phyloP scores from a whole-genome alignment of 2,888 invertebrate species.

The Noctua janthe region DNA sequence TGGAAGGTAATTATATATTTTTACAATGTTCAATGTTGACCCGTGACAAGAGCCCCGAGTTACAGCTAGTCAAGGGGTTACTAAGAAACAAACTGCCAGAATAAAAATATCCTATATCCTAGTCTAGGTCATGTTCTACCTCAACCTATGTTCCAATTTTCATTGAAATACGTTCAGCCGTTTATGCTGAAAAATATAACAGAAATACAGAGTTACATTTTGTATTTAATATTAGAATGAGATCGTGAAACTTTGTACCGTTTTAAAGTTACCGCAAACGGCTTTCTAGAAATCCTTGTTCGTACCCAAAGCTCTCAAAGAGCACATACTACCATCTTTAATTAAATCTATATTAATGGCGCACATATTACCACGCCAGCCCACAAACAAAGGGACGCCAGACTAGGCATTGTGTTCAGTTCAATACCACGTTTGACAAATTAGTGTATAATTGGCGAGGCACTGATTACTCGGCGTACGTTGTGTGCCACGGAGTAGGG shows the following conservation, averaged over 20 bases:
- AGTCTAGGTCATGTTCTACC: neutral
- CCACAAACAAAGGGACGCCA: slow-evolving; percentile 39
- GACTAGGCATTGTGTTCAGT: slow-evolving; percentile 40
- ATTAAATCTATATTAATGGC: slow-evolving; percentile 45
- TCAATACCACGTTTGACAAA: slow-evolving; percentile 50
- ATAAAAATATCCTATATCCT: neutral
- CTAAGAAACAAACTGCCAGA: neutral
- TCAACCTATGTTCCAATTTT: neutral
- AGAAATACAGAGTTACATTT: neutral
- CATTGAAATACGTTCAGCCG: neutral
- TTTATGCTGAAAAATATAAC: neutral
- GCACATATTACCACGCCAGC: slow-evolving; percentile 7
- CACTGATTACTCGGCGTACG: slow-evolving; percentile 38
- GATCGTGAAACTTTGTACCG: neutral
- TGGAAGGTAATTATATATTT: neutral
- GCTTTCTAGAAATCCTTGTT: neutral
- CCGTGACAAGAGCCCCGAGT: neutral
- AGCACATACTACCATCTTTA: slow-evolving; percentile 4
- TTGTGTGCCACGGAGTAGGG: slow-evolving; percentile 14
- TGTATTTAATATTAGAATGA: neutral
- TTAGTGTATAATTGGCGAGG: slow-evolving; percentile 54
- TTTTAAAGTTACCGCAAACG: neutral
- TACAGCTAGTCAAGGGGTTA: neutral
- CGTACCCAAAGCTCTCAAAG: neutral
- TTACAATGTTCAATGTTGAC: neutral